These are phyloP conservation scores for Drosophila jambulina DNA, from an alignment of 1,140 invertebrate species.

Conservation along the genomic window DNA sequence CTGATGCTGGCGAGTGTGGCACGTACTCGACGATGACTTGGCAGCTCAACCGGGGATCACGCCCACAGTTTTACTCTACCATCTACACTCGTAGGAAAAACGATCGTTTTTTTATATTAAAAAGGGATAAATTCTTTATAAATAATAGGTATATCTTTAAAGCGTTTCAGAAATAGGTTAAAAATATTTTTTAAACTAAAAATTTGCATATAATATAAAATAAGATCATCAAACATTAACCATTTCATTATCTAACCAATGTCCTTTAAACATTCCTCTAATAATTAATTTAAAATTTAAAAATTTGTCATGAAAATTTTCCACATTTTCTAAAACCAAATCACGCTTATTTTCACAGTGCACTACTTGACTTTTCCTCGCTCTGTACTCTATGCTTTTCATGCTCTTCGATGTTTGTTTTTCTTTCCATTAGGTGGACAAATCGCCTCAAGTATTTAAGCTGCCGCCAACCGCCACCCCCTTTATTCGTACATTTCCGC, in stretches of 20 bases:
- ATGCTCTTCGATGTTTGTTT: conserved; percentile 33
- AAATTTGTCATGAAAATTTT: background rate
- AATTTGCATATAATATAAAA: no score
- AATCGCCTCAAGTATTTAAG: conserved; percentile 53
- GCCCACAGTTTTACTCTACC: conserved; percentile 18
- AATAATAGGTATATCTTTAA: no score
- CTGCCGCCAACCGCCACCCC: conserved; percentile 1
- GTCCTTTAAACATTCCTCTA: background rate
- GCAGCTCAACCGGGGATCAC: conserved; percentile 29
- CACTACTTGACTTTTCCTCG: background rate
- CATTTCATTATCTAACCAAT: background rate
- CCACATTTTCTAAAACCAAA: background rate
- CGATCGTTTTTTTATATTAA: background rate
- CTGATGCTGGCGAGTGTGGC: conserved; percentile 43
- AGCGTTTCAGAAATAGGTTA: background rate
- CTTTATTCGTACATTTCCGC: conserved; percentile 63
- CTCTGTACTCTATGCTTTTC: background rate
- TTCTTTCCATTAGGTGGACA: conserved; percentile 46
- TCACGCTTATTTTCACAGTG: background rate
- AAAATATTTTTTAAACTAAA: no score
- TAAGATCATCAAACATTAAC: no score
- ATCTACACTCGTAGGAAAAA: conserved; percentile 4
- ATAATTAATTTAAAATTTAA: fast-evolving
- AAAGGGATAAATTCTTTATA: no score
- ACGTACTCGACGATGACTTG: conserved; percentile 53